These are phyloP conservation scores for Ammospiza maritima DNA, from an alignment of 2,797 vertebrate species.

Conservation along the genomic window DNA sequence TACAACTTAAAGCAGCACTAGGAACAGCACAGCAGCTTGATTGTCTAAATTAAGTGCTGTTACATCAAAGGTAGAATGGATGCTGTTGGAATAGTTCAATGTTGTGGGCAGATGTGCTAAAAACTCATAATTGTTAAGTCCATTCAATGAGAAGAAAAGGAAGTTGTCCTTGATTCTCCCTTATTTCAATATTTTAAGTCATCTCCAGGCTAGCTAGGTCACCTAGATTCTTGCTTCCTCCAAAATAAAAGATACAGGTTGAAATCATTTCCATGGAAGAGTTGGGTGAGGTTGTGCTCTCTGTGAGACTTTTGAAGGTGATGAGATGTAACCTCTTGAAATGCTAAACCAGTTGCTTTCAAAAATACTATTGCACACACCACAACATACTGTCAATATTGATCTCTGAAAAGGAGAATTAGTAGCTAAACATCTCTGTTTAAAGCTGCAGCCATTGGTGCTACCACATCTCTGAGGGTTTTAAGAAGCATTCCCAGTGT, in stretches of 20 bases:
- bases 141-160: fast-evolving
- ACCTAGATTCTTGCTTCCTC: background rate
- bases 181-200: background rate
- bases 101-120: background rate
- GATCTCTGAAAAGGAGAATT: background rate
- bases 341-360: background rate
- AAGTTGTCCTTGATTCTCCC: background rate
- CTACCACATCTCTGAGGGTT: background rate
- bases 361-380: background rate
- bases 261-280: background rate
- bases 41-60: background rate
- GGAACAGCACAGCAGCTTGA: background rate
- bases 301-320: background rate
- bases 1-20: background rate
- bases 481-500: background rate
- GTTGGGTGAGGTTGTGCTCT: background rate
- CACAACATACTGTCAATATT: background rate
- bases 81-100: background rate
- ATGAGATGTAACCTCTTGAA: background rate
- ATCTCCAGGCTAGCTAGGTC: background rate
- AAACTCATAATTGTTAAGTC: background rate
- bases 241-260: background rate
- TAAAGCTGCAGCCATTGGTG: background rate
- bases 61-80: background rate
- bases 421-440: background rate